Percentiles rank a stretch among this genome's conserved stretches.
These are phyloP conservation scores for Ramphastos sulfuratus DNA, from an alignment of 2,113 vertebrate genomes.

Conservation along the genomic window DNA sequence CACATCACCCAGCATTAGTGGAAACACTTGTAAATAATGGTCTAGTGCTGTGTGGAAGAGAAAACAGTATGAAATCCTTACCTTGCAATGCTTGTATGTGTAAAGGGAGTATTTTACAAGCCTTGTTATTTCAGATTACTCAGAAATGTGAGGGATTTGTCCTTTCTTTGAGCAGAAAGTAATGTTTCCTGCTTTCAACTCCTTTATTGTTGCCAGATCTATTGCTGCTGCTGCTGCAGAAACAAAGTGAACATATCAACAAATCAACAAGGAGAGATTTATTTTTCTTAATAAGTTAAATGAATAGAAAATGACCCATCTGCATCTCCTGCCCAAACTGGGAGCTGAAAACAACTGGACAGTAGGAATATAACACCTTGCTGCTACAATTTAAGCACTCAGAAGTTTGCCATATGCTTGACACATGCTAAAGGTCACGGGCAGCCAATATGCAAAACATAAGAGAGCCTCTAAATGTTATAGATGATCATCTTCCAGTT, in stretches of 20 bases:
- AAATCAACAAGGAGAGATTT: neutral
- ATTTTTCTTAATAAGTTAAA: slow-evolving; percentile 22
- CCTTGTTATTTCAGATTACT: neutral
- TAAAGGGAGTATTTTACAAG: neutral
- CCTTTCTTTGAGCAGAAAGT: neutral
- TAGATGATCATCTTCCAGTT: neutral
- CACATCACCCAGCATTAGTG: rapidly evolving
- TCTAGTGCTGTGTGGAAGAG: neutral
- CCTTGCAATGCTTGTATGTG: neutral
- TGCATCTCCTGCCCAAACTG: neutral
- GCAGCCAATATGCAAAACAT: slow-evolving; percentile 25
- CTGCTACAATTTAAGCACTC: neutral
- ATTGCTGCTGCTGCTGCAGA: neutral
- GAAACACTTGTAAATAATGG: neutral
- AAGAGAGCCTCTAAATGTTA: slow-evolving; percentile 25
- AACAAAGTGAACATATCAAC: slow-evolving; percentile 14
- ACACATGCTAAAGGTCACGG: slow-evolving; percentile 37
- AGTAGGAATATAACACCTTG: neutral
- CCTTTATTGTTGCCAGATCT: neutral
- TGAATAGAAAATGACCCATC: neutral
- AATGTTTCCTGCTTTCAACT: neutral
- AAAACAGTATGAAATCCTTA: neutral
- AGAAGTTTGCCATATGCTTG: slow-evolving; percentile 54
- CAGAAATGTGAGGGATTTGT: neutral
- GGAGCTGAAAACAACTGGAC: neutral